These are phyloP conservation scores for Entomyzon cyanotis DNA, from an alignment of 2,113 vertebrate species.

Conservation along the genomic window DNA sequence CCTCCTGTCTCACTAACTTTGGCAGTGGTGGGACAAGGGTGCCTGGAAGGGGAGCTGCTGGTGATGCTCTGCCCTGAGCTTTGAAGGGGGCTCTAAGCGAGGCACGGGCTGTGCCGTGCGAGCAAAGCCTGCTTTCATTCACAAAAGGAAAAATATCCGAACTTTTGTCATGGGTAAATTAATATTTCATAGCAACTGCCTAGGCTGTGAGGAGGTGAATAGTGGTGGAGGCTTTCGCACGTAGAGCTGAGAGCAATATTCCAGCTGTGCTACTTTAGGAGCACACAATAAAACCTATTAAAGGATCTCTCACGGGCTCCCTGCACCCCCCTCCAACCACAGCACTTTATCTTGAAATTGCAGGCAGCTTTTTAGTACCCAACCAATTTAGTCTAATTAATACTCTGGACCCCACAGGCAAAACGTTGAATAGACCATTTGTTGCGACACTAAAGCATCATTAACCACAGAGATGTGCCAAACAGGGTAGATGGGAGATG, in stretches of 20 bases:
- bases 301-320: not conserved
- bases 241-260: not conserved
- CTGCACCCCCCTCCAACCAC: not conserved
- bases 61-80: not conserved
- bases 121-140: not conserved
- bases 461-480: not conserved
- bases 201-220: not conserved
- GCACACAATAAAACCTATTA: constrained; percentile 12
- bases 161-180: not conserved
- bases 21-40: not conserved
- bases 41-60: not conserved
- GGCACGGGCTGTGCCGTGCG: not conserved
- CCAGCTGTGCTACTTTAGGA: constrained; percentile 23
- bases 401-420: constrained; percentile 13
- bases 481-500: not conserved
- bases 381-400: constrained; percentile 59
- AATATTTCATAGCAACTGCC: not conserved
- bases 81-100: not conserved
- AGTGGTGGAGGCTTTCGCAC: not conserved
- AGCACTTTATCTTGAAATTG: constrained; percentile 56
- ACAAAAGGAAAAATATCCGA: not conserved
- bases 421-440: constrained; percentile 39
- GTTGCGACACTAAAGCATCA: not conserved
- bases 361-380: constrained; percentile 46
- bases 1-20: accelerated